Evolutionary conservation across 2,888 invertebrate genomes (phyloP).

Genomic region (Xylophagus ater): DNA sequence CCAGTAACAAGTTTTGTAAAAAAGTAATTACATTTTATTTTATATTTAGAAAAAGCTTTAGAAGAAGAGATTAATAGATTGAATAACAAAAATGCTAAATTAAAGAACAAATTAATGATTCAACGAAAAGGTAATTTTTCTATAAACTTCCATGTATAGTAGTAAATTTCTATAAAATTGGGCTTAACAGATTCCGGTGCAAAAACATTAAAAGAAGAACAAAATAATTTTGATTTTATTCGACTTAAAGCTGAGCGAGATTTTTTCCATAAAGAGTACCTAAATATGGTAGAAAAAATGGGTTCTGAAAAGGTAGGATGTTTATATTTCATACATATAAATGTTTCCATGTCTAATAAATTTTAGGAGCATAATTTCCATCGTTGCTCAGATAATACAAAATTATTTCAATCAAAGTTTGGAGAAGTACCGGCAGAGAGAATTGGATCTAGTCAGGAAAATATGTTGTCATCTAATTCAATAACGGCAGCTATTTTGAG

Average conservation of each 20-base stretch:
- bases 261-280: constrained; percentile 36
- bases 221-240: too few species aligned
- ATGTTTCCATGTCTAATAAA: too few species aligned
- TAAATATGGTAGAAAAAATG: constrained; percentile 28
- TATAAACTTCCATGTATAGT: not conserved
- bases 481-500: constrained; percentile 33
- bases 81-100: constrained; percentile 41
- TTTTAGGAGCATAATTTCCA: too few species aligned
- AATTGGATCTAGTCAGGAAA: too few species aligned
- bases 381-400: too few species aligned
- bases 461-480: too few species aligned
- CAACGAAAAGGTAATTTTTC: constrained; percentile 22
- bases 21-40: constrained; percentile 23
- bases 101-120: constrained; percentile 34
- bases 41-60: constrained; percentile 40
- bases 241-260: constrained; percentile 34
- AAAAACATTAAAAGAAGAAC: constrained; percentile 27
- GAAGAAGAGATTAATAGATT: constrained; percentile 42
- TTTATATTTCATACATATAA: too few species aligned
- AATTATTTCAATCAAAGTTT: too few species aligned
- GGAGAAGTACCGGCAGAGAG: too few species aligned
- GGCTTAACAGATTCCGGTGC: not conserved
- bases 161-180: not conserved
- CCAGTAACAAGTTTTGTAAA: too few species aligned
- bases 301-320: constrained; percentile 27